These are phyloP conservation scores for Aythya fuligula DNA, from an alignment of 2,797 vertebrate genomes.

Conservation along the genomic window DNA sequence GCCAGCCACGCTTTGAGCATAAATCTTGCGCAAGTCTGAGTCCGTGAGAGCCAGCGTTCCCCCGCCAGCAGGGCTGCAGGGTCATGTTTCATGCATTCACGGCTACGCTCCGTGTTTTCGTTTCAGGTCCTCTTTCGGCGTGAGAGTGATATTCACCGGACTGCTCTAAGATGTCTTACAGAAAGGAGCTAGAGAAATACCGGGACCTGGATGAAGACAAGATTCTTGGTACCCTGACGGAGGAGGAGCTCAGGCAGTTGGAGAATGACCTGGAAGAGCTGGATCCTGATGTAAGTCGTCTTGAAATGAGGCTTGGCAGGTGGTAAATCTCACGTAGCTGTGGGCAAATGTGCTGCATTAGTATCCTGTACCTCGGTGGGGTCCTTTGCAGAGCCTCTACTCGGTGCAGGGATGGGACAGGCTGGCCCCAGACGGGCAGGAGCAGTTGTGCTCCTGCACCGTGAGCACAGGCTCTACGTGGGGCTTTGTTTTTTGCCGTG, in stretches of 20 bases:
- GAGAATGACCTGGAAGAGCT: constrained; percentile 95
- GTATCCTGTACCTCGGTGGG: neutral
- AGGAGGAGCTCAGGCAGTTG: constrained; percentile 91
- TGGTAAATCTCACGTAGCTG: neutral
- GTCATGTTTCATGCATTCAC: neutral
- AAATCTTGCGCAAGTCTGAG: fast-evolving
- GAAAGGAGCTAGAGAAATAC: constrained; percentile 95
- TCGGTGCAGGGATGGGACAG: neutral
- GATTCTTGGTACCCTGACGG: constrained; percentile 92
- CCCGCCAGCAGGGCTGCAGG: neutral
- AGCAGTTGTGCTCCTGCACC: neutral
- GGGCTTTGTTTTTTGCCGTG: neutral
- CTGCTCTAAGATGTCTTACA: constrained; percentile 83
- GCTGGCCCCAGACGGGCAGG: neutral
- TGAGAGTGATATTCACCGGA: neutral
- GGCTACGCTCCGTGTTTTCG: neutral
- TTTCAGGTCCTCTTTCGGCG: constrained; percentile 26
- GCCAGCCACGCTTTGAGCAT: neutral
- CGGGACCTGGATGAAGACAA: constrained; percentile 95
- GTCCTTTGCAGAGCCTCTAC: neutral
- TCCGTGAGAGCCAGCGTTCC: neutral
- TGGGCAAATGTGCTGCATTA: neutral
- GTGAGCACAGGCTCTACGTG: fast-evolving
- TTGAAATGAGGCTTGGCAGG: neutral
- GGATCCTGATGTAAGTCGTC: constrained; percentile 92